Evolutionary conservation across 2,797 vertebrate species (phyloP), one percentile per base, ranked within the genome.

Genomic region (Peromyscus melanophrys): DNA sequence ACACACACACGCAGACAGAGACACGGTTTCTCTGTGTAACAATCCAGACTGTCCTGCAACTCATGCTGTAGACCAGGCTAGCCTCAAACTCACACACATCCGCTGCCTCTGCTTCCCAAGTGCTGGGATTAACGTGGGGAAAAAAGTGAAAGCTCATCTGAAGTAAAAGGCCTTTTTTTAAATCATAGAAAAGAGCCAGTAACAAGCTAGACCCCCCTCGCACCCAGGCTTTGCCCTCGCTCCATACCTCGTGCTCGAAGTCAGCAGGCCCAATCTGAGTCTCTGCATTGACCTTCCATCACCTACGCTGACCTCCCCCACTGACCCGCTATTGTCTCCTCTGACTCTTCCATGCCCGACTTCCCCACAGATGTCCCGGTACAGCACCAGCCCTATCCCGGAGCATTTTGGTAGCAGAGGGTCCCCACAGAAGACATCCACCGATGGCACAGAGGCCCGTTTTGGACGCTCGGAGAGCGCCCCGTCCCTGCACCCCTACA

Each of bases 391-490:
- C 93, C 95, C 97, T 0, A 84, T 96, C 49, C 87, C 94, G 13
- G 96, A 98, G 93, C 96, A 59, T 57, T 81, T 89, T 8, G 94
- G 57, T 97, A 96, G 71, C 96, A 95, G 97, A 43, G 97, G 97
- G 96, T 98, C 77, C 78, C 97, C 21, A 83, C 31, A 75, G 92
- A 95, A 98, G 61, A 57, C 27, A 94, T 25, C 6, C 76, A 17
- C 98, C 98, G 96, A 96, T 49, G 37, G 94, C 37, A 31, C 90
- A 4, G 97, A 98, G 76, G 1, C 90, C 65, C 4, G 57, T 0
- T 98, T 98, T 10, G 91, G 92, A 69, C 97, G 98, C 55, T 97
- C 98, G 0, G 98, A 98, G 92, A 96, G 93, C 77, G 89, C 97
- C 13, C 97, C 81, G 8, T 4, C 87, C 46, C 92, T 97, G 92